A percentile compares a stretch with the other conserved stretches of the same genome.
phyloP scores from a whole-genome alignment of 2,888 invertebrate species.

The Tupiocoris notatus region DNA sequence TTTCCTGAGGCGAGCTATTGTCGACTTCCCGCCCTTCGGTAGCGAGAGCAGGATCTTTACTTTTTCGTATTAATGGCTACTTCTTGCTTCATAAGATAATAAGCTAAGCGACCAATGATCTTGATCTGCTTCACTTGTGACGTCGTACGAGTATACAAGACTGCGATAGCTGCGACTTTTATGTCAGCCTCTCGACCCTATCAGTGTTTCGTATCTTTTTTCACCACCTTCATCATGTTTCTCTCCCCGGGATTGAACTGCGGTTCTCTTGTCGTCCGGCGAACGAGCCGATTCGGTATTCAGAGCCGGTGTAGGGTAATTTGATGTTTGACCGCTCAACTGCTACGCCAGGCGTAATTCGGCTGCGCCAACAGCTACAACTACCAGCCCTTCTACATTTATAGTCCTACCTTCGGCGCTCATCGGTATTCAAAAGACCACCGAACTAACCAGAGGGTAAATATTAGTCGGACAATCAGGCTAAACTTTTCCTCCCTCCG shows the following conservation, averaged over 20 bases:
- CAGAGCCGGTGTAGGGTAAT: conserved; percentile 41
- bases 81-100: no score
- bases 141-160: neutral
- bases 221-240: neutral
- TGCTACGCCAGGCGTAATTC: conserved; percentile 24
- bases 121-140: neutral
- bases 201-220: no score
- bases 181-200: neutral
- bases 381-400: neutral
- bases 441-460: conserved; percentile 42
- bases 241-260: neutral
- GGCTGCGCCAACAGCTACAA: conserved; percentile 18
- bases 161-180: no score
- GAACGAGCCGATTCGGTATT: conserved; percentile 32
- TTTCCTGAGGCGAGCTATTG: no score
- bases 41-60: no score
- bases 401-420: neutral
- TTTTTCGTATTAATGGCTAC: no score
- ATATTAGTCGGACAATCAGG: conserved; percentile 44
- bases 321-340: conserved; percentile 42
- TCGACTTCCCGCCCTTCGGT: no score
- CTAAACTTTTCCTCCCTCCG: conserved; percentile 12
- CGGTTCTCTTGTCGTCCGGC: conserved; percentile 19
- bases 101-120: neutral
- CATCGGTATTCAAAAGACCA: conserved; percentile 42